phyloP scores from a whole-genome alignment of 2,888 invertebrate species.

The Serrognathus titanus region DNA sequence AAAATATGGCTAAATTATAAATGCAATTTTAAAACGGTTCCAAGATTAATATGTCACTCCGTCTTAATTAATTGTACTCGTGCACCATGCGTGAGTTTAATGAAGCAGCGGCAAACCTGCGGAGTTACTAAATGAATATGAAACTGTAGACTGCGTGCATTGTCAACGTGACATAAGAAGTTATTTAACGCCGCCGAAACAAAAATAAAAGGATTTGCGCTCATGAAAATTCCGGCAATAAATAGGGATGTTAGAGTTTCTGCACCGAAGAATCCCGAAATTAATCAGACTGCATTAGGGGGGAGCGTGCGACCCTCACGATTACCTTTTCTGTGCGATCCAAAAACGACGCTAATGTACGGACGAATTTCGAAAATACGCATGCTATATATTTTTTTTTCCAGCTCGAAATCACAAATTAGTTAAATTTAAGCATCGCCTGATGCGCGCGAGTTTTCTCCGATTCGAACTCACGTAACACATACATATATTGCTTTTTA shows the following conservation, averaged over 20 bases:
- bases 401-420: not conserved
- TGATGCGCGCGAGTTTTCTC: not conserved
- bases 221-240: slow-evolving; percentile 14
- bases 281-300: slow-evolving; percentile 36
- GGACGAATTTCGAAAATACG: not conserved
- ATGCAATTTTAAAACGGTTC: too few species aligned
- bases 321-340: slow-evolving; percentile 14
- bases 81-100: too few species aligned
- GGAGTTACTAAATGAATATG: too few species aligned
- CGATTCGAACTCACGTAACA: too few species aligned
- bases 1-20: too few species aligned
- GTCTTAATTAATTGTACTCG: too few species aligned
- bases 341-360: slow-evolving; percentile 3
- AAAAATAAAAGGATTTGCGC: not conserved
- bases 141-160: not conserved
- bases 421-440: not conserved
- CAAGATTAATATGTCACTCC: too few species aligned
- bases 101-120: too few species aligned
- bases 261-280: slow-evolving; percentile 9
- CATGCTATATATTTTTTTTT: not conserved
- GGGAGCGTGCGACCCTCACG: slow-evolving; percentile 40
- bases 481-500: too few species aligned
- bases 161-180: slow-evolving; percentile 1
- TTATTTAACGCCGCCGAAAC: too few species aligned
- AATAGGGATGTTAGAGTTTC: slow-evolving; percentile 8